Base-by-base conservation (phyloP, 53 echinoderm and acorn worm species). In the Zoroaster sp. region DNA sequence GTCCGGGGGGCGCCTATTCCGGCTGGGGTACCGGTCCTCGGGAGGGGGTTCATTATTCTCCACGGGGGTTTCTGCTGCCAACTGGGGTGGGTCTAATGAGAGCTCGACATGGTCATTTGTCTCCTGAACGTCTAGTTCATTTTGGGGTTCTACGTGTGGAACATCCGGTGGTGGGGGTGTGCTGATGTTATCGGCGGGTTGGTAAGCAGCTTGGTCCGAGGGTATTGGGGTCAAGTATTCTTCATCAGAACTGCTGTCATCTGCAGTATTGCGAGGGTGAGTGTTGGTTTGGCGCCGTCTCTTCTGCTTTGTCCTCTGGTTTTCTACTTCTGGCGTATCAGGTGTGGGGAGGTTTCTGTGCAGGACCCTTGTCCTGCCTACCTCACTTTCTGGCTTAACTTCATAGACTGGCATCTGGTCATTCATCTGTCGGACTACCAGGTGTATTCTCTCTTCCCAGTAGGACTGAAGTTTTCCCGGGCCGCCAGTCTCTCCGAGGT, bases 391-490 rank as follows among this genome's bases (percentile, higher is more conserved):
- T 23, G 85, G 89, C 52, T 54, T 90, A 18, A 83, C 33, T 32
- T 74, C 83, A 21, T 90, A 90, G 54, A 90, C 90, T 9, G 83
- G 90, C 40, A 83, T 83, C 42, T 46, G 30, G 4, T 52, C n/a
- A 4, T 68, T 30, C 54, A 49, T 37, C 30, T 40, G 49, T 11
- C 33, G 36, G 5, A 78, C 30, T 1, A 92, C 89, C 14, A 49
- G 40, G 69, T 92, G 73, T 8, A 83, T 54, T 30, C 42, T 75
- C 18, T 92, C 83, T 51, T 92, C 80, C 88, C 74, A 92, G 42
- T 92, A 69, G 14, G 83, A 72, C 37, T 49, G 41, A 15, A 91
- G 80, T 43, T 91, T 91, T 9, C 79, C 91, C 40, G 91, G 72
- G 32, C 91, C 87, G 23, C 71, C 69, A 12, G 75, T 75, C 31